These are phyloP conservation scores for Emydoidea blandingii DNA, from an alignment of 2,797 vertebrate genomes.

Conservation along the genomic window DNA sequence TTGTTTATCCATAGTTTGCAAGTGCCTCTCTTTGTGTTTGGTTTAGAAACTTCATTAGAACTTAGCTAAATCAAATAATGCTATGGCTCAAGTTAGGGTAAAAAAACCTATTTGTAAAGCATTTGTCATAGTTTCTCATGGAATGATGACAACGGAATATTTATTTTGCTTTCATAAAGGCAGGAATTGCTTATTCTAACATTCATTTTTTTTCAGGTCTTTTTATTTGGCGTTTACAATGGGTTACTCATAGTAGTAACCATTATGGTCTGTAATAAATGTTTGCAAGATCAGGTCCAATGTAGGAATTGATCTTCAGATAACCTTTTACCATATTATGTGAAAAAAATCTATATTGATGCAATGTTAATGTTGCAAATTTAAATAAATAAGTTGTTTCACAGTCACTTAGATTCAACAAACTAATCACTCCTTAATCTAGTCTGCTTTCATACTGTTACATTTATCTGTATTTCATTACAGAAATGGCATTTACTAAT, in stretches of 20 bases:
- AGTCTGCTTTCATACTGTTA: background rate
- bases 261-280: background rate
- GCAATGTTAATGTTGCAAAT: background rate
- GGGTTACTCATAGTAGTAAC: background rate
- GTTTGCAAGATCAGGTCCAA: background rate
- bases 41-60: background rate
- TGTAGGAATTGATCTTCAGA: background rate
- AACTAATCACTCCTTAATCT: background rate
- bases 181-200: background rate
- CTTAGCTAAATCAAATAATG: background rate
- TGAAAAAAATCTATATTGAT: background rate
- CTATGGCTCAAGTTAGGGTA: background rate
- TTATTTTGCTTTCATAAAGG: background rate
- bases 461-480: background rate
- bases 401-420: background rate
- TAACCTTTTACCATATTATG: background rate
- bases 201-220: background rate
- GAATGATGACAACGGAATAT: background rate
- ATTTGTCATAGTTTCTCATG: background rate
- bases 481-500: background rate
- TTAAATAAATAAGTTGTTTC: background rate
- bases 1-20: background rate
- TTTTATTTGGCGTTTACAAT: background rate
- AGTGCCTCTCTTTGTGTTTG: background rate
- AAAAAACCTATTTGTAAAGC: background rate